These are phyloP conservation scores for Toxonevra muliebris DNA, from an alignment of 2,888 invertebrate species.

Conservation along the genomic window DNA sequence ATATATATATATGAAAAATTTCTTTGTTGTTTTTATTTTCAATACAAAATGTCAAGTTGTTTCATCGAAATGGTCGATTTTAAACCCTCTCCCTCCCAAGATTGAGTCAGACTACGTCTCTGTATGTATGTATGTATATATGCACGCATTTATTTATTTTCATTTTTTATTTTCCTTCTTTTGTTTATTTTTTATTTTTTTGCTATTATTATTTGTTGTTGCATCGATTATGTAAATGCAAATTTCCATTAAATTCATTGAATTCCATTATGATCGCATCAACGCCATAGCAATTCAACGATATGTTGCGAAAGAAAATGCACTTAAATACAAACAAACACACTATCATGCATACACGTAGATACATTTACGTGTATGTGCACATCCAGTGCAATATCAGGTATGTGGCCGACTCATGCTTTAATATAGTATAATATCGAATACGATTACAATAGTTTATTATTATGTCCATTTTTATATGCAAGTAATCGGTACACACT, in stretches of 20 bases:
- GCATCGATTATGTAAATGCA: constrained; percentile 54
- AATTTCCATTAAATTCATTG: constrained; percentile 59
- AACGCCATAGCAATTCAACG: too few relatives aligned
- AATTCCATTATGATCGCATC: constrained; percentile 46
- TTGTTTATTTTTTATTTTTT: constrained; percentile 1
- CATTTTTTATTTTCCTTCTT: background rate
- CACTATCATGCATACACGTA: constrained; percentile 22
- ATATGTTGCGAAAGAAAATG: constrained; percentile 31
- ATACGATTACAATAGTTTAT: too few relatives aligned
- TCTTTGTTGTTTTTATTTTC: too few relatives aligned
- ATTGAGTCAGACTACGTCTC: too few relatives aligned
- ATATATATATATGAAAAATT: too few relatives aligned
- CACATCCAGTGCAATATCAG: background rate
- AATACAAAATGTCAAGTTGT: too few relatives aligned
- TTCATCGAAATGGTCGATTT: background rate
- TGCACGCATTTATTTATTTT: background rate
- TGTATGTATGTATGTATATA: background rate
- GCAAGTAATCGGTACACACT: too few relatives aligned
- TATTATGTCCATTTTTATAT: too few relatives aligned
- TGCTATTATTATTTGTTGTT: constrained; percentile 31
- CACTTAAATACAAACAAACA: constrained; percentile 27
- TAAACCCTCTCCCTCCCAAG: too few relatives aligned
- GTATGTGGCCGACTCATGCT: too few relatives aligned
- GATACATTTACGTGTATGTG: background rate
- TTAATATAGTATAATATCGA: too few relatives aligned